Base-by-base conservation (phyloP, 2,797 vertebrate genomes). In the Oceanodroma leucorhoa region DNA sequence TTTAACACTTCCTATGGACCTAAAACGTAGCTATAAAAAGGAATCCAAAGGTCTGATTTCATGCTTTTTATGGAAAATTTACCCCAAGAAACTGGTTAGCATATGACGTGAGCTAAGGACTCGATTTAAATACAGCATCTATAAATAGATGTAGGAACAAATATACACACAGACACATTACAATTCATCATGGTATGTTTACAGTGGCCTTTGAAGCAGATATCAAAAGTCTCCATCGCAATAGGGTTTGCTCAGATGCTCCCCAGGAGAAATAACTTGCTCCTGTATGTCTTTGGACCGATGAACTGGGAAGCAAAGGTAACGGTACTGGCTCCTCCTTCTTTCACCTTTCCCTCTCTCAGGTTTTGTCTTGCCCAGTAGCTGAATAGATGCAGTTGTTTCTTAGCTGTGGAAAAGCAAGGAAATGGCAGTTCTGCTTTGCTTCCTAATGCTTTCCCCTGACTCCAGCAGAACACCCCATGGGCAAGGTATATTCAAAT, bases 231-330 rank as follows among this genome's bases (percentile, higher is more conserved):
- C 58, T 75, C 66, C 29, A n/a, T 70, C 0, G 6, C 58, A 87
- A 38, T 3, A 70, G 22, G 50, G 32, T 57, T 61, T 48, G 45
- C 61, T 70, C 66, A 73, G 76, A 79, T 55, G 34, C 21, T 91
- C 55, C 83, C 46, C 55, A 50, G 60, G 77, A 94, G 55, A 91
- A 87, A 90, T 62, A 1, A 60, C 51, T 95, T 76, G 43, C 30
- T 94, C 45, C 51, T 80, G 6, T 23, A 53, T 0, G 3, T 66
- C 62, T 94, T 79, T 79, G 72, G 54, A 83, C 62, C 0, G 1
- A 75, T 76, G 69, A 94, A 93, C 79, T 79, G 89, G 80, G 93
- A 96, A 96, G 83, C 62, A 87, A 88, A 90, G 62, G 81, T 84
- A 94, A 84, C 17, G 0, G 22, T 19, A 65, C 10, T n/a, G 61